Base-by-base conservation (phyloP, 2,113 vertebrate genomes). In the Spea multiplicata region DNA sequence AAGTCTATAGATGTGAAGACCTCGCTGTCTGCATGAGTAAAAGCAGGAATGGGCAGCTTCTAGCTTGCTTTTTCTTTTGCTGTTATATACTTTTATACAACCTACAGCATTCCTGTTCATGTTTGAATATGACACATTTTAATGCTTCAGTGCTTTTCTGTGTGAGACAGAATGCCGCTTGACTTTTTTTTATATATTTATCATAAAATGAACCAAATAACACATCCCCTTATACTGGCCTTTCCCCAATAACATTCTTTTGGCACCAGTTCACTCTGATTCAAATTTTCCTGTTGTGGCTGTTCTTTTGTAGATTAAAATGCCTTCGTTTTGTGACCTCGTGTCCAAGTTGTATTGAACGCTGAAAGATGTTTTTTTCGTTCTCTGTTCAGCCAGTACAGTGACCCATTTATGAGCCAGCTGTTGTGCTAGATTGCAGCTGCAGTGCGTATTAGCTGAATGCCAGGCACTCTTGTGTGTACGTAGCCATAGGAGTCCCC, bases 371-470 rank as follows among this genome's bases (percentile, higher is more conserved):
- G 44, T 85, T 14, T 83, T 88, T 88, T 84, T 84, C 84, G 71
- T 53, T 87, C 84, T 83, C 85, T 88, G 62, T 75, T 59, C 17
- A 30, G 44, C 82, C 14, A 64, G 85, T 83, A 84, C 78, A 88
- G 85, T 68, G 9, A 48, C 73, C 81, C 83, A 83, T 90, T 88
- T 88, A 90, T 86, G 78, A 90, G 82, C 83, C 90, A 92, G 87
- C 88, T 92, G 87, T 88, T 87, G 82, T 83, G 77, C 61, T 75
- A n/a, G 0, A 16, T 0, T 3, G 85, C 92, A 93, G 91, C 91
- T 92, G 90, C 84, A 66, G 84, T 10, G 3, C 73, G 49, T 77
- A 80, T 74, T 81, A 82, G 61, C 79, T 86, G 85, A 89, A 86
- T 89, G 81, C 86, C 84, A 86, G 84, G 74, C 83, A 82, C 83